Conservation (phyloP, 1,140 invertebrate species). For the Lepidostoma basale region DNA sequence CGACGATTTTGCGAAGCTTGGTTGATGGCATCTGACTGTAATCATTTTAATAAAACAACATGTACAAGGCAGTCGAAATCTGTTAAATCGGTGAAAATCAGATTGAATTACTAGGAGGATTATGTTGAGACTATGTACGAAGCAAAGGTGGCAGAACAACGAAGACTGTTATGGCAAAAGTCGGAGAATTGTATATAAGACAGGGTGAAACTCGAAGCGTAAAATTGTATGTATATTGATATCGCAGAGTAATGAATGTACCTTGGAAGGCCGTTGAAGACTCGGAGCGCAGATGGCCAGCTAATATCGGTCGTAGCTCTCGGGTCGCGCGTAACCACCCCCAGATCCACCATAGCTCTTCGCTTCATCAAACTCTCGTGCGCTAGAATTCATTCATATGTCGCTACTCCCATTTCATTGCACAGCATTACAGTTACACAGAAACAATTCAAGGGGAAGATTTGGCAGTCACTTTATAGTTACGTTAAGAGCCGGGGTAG, state of each 20-base stretch:
- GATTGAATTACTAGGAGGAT: not conserved
- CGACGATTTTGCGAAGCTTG: conserved; percentile 39
- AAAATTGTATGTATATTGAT: conserved; percentile 25
- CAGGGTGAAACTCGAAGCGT: conserved; percentile 9
- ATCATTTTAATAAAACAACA: conserved; percentile 45
- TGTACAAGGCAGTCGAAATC: conserved; percentile 28
- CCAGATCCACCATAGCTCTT: conserved; percentile 39
- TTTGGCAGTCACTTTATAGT: conserved; percentile 12
- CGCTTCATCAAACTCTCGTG: conserved; percentile 43
- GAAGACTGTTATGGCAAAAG: not conserved
- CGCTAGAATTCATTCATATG: conserved; percentile 40
- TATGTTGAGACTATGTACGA: not conserved
- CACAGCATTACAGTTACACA: not conserved
- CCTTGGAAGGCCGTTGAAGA: conserved; percentile 29
- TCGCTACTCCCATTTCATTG: conserved; percentile 22
- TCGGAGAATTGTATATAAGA: not conserved
- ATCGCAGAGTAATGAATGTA: conserved; percentile 37
- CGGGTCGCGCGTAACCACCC: conserved; percentile 40
- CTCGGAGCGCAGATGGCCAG: not conserved
- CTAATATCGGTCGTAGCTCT: conserved; percentile 42
- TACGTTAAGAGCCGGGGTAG: not conserved
- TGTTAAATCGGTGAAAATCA: conserved; percentile 4
- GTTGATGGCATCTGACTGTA: conserved; percentile 43
- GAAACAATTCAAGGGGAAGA: not conserved
- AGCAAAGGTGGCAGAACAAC: not conserved